phyloP scores from a whole-genome alignment of 2,113 vertebrate species.

The Okapia johnstoni region DNA sequence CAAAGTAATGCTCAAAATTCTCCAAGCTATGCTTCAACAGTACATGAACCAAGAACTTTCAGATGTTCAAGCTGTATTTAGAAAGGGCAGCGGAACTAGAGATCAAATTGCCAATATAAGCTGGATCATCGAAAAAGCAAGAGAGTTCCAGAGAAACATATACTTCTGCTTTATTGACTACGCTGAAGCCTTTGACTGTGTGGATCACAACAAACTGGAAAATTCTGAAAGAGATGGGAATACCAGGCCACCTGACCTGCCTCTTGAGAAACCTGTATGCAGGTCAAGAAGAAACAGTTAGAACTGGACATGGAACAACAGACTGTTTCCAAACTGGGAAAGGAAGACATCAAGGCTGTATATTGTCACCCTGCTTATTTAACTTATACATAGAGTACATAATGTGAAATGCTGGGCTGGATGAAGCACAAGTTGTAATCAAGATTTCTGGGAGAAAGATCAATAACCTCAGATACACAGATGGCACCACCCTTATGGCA shows the following conservation, averaged over 20 bases:
- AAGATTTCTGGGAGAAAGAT: no score
- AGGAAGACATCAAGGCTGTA: no score
- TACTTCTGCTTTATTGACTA: neutral
- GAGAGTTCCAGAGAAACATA: neutral
- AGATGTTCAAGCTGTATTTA: neutral
- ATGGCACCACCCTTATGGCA: no score
- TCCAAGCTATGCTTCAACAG: neutral
- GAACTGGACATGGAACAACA: neutral
- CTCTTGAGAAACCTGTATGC: neutral
- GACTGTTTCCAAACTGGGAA: no score
- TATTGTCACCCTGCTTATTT: no score
- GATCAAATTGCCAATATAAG: neutral
- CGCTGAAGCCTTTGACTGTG: neutral
- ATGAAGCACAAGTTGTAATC: neutral
- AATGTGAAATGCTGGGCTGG: neutral
- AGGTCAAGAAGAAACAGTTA: neutral
- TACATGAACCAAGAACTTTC: neutral
- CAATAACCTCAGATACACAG: no score
- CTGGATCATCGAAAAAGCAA: neutral
- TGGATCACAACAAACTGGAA: neutral
- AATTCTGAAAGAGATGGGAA: neutral
- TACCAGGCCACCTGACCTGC: neutral
- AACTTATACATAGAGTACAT: neutral
- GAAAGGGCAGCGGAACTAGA: neutral
- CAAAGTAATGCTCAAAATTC: neutral